A percentile compares a stretch with the other conserved stretches of the same genome.
These are phyloP conservation scores for Apamea anceps DNA, from an alignment of 2,888 invertebrate species.

Conservation along the genomic window DNA sequence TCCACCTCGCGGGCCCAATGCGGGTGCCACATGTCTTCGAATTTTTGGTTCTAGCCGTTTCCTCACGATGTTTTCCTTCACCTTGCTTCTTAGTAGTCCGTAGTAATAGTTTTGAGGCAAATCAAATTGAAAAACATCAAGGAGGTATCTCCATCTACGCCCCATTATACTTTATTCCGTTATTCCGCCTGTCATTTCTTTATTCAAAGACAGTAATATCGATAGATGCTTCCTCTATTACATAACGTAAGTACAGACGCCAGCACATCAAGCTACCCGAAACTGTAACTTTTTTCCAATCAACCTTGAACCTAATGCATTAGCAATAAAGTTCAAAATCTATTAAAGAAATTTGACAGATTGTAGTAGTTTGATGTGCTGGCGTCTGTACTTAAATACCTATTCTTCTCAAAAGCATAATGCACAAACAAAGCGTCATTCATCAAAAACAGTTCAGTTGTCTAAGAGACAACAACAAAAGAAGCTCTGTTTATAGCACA, in stretches of 20 bases:
- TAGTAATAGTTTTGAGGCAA: not conserved
- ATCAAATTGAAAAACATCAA: not conserved
- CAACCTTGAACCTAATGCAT: too few species aligned
- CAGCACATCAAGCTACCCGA: too few species aligned
- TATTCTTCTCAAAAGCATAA: not conserved
- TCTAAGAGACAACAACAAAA: conserved; percentile 32
- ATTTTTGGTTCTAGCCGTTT: too few species aligned
- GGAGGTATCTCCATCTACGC: not conserved
- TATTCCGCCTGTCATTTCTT: conserved; percentile 1
- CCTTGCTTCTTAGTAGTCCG: not conserved
- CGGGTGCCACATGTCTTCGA: too few species aligned
- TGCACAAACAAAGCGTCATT: conserved; percentile 9
- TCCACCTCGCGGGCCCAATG: too few species aligned
- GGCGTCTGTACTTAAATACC: not conserved
- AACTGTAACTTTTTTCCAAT: too few species aligned
- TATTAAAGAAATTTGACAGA: too few species aligned
- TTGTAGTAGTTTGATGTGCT: too few species aligned
- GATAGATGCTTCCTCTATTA: conserved; percentile 14
- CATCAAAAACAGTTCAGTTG: conserved; percentile 29
- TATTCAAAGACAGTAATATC: not conserved
- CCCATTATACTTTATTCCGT: too few species aligned
- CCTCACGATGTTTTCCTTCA: too few species aligned
- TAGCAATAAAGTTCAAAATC: too few species aligned
- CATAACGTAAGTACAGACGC: conserved; percentile 9
- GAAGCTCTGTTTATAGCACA: not conserved